Conservation (phyloP, 2,113 vertebrate species). For the Macquaria ambigua region DNA sequence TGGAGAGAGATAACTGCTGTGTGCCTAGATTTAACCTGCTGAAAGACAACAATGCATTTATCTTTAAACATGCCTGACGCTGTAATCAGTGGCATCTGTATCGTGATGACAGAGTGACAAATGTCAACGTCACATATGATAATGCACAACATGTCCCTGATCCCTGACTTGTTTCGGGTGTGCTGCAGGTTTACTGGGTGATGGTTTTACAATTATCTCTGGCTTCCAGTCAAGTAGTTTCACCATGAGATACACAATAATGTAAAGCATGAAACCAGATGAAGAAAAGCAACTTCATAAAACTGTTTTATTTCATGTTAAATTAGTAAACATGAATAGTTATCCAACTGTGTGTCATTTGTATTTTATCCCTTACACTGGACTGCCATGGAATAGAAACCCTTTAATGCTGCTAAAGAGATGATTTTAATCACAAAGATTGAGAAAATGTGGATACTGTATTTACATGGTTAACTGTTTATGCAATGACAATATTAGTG, state of each 20-base stretch:
- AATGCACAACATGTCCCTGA: not conserved
- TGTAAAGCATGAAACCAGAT: not conserved
- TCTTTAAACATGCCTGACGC: not conserved
- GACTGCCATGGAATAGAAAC: constrained; percentile 2
- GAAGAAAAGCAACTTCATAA: not conserved
- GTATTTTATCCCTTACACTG: not conserved
- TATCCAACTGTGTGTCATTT: constrained; percentile 9
- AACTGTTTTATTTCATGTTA: constrained; percentile 62
- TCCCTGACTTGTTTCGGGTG: not conserved
- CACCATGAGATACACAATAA: not conserved
- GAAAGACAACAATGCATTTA: not conserved
- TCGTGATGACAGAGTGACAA: not conserved
- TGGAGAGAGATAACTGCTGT: not conserved
- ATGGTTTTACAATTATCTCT: not conserved
- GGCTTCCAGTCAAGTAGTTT: not conserved
- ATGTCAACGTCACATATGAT: not conserved
- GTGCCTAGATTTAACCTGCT: not conserved
- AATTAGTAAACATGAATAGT: constrained; percentile 42
- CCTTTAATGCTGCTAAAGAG: not conserved
- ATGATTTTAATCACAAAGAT: constrained; percentile 3
- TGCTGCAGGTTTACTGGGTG: not conserved
- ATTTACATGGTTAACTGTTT: constrained; percentile 9
- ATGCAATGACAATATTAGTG: not conserved
- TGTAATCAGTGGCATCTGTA: not conserved
- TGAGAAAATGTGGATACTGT: not conserved